Evolutionary conservation across 2,797 vertebrate genomes (phyloP), one percentile per base, ranked within the genome.

Genomic region (Astyanax mexicanus): DNA sequence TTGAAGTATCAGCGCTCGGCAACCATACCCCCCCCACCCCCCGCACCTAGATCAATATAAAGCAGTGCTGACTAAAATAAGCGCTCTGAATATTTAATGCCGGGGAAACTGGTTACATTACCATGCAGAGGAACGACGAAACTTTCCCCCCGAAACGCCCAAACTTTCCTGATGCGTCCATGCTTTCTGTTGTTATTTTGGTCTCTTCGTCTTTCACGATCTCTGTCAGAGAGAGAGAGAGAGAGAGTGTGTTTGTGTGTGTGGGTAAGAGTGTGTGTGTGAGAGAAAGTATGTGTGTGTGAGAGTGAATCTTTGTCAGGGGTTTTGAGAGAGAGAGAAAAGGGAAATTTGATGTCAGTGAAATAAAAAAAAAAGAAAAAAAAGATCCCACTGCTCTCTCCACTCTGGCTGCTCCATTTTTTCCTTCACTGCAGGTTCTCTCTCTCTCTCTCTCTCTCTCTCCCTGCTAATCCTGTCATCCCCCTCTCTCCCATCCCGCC

Each of bases 31-130:
- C 60, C 55, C 17, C 12, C 17, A n/a, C n/a, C n/a, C n/a, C n/a
- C n/a, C n/a, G n/a, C n/a, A n/a, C n/a, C n/a, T n/a, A 35, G 75
- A 79, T 79, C 78, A 58, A 79, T 79, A 74, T 42, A 71, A 73
- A 67, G 55, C 66, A 70, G 77, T 61, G 71, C 65, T 69, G 77
- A 55, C 69, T 79, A 74, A 79, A 79, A 79, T 55, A 61, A 40
- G 57, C 60, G 49, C 15, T 9, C 42, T 75, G 65, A 74, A 79
- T 70, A 40, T 74, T 79, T 79, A 44, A 79, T 75, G 64, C 40
- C 15, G 55, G 62, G 66, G 66, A 44, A n/a, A 69, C 74, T 74
- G 69, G 66, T 47, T 66, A 67, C 67, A 75, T 75, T 79, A 70
- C 70, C 69, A 75, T 75, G 49, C 62, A 64, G 58, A 54, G 25